Conservation (phyloP, 2,797 vertebrate species). For the Ceryle rudis region DNA sequence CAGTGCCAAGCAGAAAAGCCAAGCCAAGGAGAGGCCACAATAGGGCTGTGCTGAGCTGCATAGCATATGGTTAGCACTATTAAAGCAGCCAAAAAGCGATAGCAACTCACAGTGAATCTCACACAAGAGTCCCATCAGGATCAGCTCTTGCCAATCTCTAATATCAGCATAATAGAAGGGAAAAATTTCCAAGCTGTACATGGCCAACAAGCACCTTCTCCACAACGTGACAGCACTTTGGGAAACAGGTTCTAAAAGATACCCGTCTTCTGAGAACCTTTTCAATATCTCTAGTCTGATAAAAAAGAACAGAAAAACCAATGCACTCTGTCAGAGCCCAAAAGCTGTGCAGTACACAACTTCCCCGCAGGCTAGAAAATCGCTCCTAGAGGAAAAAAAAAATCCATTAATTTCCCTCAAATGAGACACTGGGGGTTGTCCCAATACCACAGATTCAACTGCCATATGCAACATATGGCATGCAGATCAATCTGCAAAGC, state of each 20-base stretch:
- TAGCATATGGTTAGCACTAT: not conserved
- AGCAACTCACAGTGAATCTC: conserved; percentile 17
- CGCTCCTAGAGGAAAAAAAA: not conserved
- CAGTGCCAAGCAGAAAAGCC: not conserved
- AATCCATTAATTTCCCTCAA: not conserved
- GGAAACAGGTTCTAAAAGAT: not conserved
- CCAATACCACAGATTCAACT: accelerated
- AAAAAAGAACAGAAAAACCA: not conserved
- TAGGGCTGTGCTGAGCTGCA: not conserved
- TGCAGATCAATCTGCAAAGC: not conserved
- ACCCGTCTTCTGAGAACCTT: not conserved
- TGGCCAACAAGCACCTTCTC: not conserved
- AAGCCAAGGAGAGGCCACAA: not conserved
- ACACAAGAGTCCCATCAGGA: conserved; percentile 28
- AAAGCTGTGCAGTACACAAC: not conserved
- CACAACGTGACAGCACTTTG: not conserved
- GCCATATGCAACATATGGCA: accelerated
- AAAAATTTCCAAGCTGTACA: not conserved
- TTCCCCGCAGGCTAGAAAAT: not conserved
- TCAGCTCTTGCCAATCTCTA: conserved; percentile 42
- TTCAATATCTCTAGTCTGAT: not conserved
- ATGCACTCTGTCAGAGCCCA: not conserved
- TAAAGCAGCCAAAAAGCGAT: not conserved
- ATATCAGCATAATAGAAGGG: not conserved
- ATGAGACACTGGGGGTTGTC: not conserved